Evolutionary conservation across 1,140 invertebrate species (phyloP), one percentile per base, ranked within the genome.

Genomic region (Megalonaias nervosa): DNA sequence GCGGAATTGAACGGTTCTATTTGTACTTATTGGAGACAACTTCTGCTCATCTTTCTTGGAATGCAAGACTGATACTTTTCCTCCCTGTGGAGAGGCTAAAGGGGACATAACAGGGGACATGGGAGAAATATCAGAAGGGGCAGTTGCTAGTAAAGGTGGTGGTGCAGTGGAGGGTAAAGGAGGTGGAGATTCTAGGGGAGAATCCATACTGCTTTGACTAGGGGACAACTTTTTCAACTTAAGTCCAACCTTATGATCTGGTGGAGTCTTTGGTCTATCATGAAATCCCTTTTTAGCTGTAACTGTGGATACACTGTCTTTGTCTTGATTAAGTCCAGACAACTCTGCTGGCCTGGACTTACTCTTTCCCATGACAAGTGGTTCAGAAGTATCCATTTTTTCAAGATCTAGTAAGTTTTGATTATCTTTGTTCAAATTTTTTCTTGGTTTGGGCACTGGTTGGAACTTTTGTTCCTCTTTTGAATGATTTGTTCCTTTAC

Each of bases 371-470:
- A 48, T 48, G 38, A 48, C 38, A 48, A 48, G 38, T 48, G 38
- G 38, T 48, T 48, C 38, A 48, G 38, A 48, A 59, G 62, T 75
- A n/a, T 76, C 77, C 74, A 80, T 79, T 76, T 81, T 71, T 64
- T 83, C 82, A 58, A 60, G n/a, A 71, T 67, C 72, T 17, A 48
- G 4, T 48, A 48, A 48, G 6, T 48, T 48, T 11, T 48, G 38
- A 48, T 48, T 48, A 48, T 48, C 38, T 48, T 17, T 74, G 17
- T 60, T 17, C n/a, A 71, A 69, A 65, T 66, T 60, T 15, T 74
- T n/a, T 55, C 80, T 79, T 64, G 82, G 73, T 59, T 75, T 81
- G 55, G 82, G 74, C 23, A 80, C 78, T 67, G 80, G 80, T 60
- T n/a, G 17, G 67, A 17, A n/a, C 60, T 56, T 72, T 57, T 31